Evolutionary conservation across 2,797 vertebrate species (phyloP).

Genomic region (Aythya fuligula): DNA sequence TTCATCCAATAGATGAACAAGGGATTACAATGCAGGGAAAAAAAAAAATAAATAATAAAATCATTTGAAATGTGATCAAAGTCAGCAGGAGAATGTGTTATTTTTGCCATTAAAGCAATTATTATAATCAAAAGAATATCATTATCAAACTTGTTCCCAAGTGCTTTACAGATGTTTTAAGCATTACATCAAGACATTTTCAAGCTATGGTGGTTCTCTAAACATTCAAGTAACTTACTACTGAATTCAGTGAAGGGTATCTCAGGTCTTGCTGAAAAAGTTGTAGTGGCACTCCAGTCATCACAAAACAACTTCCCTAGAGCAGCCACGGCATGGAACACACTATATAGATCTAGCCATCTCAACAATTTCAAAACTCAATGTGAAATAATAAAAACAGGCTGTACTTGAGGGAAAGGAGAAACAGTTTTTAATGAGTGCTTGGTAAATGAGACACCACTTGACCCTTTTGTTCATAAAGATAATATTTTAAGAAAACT

Average conservation of each 20-base stretch:
- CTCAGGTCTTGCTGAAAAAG: background rate
- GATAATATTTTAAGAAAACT: background rate
- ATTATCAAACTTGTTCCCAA: background rate
- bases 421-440: background rate
- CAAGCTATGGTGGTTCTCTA: background rate
- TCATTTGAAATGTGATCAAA: background rate
- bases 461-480: background rate
- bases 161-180: background rate
- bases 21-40: background rate
- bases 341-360: background rate
- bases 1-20: background rate
- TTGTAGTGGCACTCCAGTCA: background rate
- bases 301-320: background rate
- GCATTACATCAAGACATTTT: background rate
- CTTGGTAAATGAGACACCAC: background rate
- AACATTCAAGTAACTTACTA: background rate
- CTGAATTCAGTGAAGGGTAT: background rate
- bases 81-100: background rate
- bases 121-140: background rate
- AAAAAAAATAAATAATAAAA: background rate
- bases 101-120: background rate
- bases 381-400: background rate
- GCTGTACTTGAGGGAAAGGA: background rate
- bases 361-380: background rate
- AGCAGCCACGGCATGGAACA: background rate